Base-by-base conservation (phyloP, 1,140 invertebrate genomes). In the Drosophila navojoa region DNA sequence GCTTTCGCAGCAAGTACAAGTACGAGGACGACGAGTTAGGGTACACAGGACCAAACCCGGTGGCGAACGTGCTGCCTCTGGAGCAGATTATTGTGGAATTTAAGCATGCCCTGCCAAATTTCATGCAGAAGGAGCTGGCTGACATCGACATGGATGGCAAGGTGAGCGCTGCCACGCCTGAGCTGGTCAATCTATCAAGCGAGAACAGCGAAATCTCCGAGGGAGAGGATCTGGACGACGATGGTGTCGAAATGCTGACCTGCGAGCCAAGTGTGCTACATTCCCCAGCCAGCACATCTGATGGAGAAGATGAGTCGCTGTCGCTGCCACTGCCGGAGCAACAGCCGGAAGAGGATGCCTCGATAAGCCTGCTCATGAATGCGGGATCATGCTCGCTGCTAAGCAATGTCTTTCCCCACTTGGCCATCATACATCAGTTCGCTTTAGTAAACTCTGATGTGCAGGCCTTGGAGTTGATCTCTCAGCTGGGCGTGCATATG, bases 11-110 rank as follows among this genome's bases (percentile, higher is more conserved):
- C 35, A 91, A 91, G 40, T 91, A 90, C 76, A 91, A 90, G 47
- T 91, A 91, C 57, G 90, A 90, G 15, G 84, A 73, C 9, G 84
- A 85, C 5, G 90, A 91, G 40, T 49, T 91, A 68, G 90, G 86
- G 6, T 81, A 77, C 29, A 71, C 67, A 15, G 79, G 78, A 11
- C 9, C 54, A 4, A 57, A 53, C 59, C 59, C 77, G 9, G 22
- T 89, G 0, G 25, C 45, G 1, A 74, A 72, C 15, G 73, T 71
- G 11, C 35, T 91, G 19, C 73, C 86, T 0, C 82, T 91, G 19
- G 90, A 91, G 16, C 86, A 91, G 45, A 91, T 91, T 9, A 91
- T 91, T 35, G 85, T 91, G 3, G 90, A 91, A 63, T 91, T 81
- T 25, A 91, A 90, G 55, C 74, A 86, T 22, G 63, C 81, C 0